Evolutionary conservation across 1,140 invertebrate species (phyloP), one percentile per base, ranked within the genome.

Genomic region (Epicauta chinensis): DNA sequence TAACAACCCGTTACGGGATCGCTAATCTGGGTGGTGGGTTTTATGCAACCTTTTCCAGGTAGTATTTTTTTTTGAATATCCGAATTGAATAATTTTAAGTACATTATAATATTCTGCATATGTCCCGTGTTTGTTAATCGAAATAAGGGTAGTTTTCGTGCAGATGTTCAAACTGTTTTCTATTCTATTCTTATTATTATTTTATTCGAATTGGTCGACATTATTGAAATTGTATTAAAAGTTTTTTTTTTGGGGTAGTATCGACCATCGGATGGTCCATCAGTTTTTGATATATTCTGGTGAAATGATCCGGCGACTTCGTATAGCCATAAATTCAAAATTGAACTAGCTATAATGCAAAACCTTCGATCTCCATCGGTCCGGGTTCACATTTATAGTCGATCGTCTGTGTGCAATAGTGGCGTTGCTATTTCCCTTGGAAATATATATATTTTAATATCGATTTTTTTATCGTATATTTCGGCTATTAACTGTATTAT

Each of bases 101-200:
- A 55, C 55, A 60, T 60, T 60, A 60, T 51, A 59, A 62, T 60
- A 62, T 62, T 62, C 58, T 62, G 58, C 61, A 62, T 62, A 62
- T 54, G 58, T 36, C 23, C 23, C 23, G 23, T 23, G 7, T 7
- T n/a, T n/a, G n/a, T 53, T 30, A 30, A 5, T 5, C 29, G 10
- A 30, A 34, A 11, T n/a, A 7, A 12, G 32, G 32, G 32, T 11
- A 34, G 32, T 34, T 34, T 34, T 12, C 32, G 32, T 34, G 32
- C 32, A 34, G 32, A 34, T 34, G 32, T 12, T 34, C 10, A 34
- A 34, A n/a, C 11, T 34, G 10, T n/a, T 34, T 7, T 23, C 23
- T n/a, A n/a, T n/a, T n/a, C n/a, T n/a, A 7, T 23, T 23, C 4
- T 23, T 23, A 23, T 23, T 23, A 23, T 23, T 23, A 23, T 3